Base-by-base conservation (phyloP, 2,797 vertebrate species). In the Fistularia tabacaria region DNA sequence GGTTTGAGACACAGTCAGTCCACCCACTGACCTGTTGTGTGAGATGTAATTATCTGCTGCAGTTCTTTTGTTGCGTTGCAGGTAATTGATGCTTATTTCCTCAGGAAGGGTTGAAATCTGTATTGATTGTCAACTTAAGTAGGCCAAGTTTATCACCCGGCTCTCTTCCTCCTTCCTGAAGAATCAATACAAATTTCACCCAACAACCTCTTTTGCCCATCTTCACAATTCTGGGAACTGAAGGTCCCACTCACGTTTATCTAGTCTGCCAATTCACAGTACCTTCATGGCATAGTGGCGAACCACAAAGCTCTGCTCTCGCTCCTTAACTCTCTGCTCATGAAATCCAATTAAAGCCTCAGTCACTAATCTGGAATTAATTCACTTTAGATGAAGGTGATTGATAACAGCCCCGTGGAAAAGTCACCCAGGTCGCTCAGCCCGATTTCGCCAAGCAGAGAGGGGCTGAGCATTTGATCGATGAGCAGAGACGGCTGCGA, bases 161-260 rank as follows among this genome's bases (percentile, higher is more conserved):
- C 59, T 57, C 73, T 73, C 89, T 88, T 85, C 88, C 86, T 88
- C 83, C 77, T 70, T 85, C 87, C 87, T 69, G 86, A 81, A 60
- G 85, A 90, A 94, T 95, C 93, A 88, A 97, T 94, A 93, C 77
- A 88, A 89, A 92, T 91, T 90, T 92, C 84, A 88, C 84, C 87
- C 25, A 25, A 25, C 25, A 25, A 25, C 25, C 25, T 25, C 25
- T 25, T 25, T 25, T 25, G 25, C 25, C 25, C 88, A 85, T 66
- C 68, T 67, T 76, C 60, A 57, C 70, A 67, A 69, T 63, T 56
- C 66, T 50, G 50, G 85, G 89, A 92, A 92, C 88, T 75, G 73
- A 92, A 70, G 73, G 72, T 65, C 65, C 64, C 54, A 38, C 69
- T 80, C 40, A 9, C 25, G 59, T 79, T 81, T 85, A 87, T 85